A percentile compares a stretch with the other conserved stretches of the same genome.
phyloP scores from a whole-genome alignment of 1,140 invertebrate species.

The Drosophila orosa region DNA sequence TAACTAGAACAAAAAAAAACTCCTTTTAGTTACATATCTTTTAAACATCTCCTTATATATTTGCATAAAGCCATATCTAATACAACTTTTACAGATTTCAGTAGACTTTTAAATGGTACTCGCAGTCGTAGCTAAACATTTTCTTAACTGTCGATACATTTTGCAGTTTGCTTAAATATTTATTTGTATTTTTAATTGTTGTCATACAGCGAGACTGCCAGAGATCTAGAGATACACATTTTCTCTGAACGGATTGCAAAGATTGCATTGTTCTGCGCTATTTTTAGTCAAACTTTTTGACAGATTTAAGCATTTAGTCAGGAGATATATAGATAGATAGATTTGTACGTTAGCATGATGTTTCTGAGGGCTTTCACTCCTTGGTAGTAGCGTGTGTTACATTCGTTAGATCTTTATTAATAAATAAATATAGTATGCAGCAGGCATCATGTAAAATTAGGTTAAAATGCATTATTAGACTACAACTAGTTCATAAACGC shows the following conservation, averaged over 20 bases:
- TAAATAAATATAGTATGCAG: constrained; percentile 48
- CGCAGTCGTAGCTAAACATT: constrained; percentile 13
- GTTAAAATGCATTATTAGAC: constrained; percentile 74
- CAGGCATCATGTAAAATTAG: constrained; percentile 51
- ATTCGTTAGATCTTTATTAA: constrained; percentile 66
- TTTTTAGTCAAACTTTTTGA: constrained; percentile 26
- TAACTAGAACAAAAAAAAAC: not conserved
- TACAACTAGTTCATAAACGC: constrained; percentile 68
- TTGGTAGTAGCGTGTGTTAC: constrained; percentile 37
- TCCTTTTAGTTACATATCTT: not conserved
- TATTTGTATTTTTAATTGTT: constrained; percentile 12
- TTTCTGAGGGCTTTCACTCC: constrained; percentile 9
- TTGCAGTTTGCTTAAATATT: constrained; percentile 6
- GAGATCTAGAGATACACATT: constrained; percentile 28
- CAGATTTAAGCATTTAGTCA: constrained; percentile 25
- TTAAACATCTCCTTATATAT: constrained; percentile 31
- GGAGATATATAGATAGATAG: not conserved
- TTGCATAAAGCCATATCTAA: constrained; percentile 25
- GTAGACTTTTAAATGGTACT: constrained; percentile 13
- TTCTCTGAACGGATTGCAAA: constrained; percentile 20
- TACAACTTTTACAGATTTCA: constrained; percentile 19
- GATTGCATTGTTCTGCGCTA: constrained; percentile 17
- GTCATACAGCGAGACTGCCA: not conserved
- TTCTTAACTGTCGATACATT: not conserved
- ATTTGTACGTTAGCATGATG: constrained; percentile 31